Conservation (phyloP, 2,888 invertebrate genomes). For the Helobdella robusta region DNA sequence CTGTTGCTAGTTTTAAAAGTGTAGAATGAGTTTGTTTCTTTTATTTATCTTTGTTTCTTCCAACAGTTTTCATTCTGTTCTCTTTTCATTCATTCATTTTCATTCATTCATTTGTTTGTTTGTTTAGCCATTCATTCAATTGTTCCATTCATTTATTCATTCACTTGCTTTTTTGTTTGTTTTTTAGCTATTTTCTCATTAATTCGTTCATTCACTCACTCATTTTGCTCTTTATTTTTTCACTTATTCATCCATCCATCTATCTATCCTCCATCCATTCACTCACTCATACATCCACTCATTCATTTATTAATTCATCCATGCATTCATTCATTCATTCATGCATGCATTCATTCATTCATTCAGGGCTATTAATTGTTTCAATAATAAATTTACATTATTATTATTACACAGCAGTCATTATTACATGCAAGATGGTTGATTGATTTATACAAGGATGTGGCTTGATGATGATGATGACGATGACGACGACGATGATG, state of each 20-base stretch:
- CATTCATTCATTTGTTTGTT: not conserved
- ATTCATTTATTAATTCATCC: not conserved
- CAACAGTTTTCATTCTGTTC: not conserved
- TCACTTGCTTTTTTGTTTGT: not conserved
- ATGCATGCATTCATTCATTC: too few species aligned
- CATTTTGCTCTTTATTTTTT: not conserved
- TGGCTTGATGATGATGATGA: conserved; percentile 22
- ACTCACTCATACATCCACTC: not conserved
- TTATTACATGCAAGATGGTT: too few species aligned
- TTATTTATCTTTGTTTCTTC: too few species aligned
- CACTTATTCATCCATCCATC: conserved; percentile 2
- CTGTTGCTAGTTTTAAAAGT: too few species aligned
- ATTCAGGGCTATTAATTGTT: too few species aligned
- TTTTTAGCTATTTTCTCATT: not conserved
- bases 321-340: not conserved
- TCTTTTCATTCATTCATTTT: not conserved
- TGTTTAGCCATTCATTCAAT: not conserved
- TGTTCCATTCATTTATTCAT: not conserved
- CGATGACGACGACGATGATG: conserved; percentile 18
- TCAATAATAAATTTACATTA: too few species aligned
- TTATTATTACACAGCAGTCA: too few species aligned
- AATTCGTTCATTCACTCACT: not conserved
- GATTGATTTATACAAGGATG: conserved; percentile 1
- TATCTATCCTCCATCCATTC: too few species aligned
- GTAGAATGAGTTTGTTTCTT: too few species aligned